phyloP scores from a whole-genome alignment of 35 echinoderm and acorn worm genomes.

The Holothuria glaberrima region DNA sequence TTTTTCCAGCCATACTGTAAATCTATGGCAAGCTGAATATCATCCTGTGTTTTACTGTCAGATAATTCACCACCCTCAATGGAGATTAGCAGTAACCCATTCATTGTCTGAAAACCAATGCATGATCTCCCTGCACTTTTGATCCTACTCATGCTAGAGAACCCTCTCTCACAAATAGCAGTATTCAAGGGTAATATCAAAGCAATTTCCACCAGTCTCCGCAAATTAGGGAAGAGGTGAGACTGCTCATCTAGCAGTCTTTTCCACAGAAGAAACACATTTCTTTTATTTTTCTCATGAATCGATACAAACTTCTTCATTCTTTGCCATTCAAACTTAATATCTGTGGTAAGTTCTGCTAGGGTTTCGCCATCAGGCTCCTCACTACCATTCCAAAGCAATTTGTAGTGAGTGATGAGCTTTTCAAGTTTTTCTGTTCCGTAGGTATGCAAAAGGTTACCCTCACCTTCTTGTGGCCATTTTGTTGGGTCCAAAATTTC shows the following conservation, averaged over 20 bases:
- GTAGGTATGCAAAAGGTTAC: neutral
- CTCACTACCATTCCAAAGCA: neutral
- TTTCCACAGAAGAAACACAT: slow-evolving; percentile 6
- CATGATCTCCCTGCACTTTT: slow-evolving; percentile 40
- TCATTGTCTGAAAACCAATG: slow-evolving; percentile 32
- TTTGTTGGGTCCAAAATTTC: slow-evolving; percentile 13
- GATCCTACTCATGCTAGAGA: slow-evolving; percentile 20
- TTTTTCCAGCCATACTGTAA: slow-evolving; percentile 17
- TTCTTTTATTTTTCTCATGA: neutral
- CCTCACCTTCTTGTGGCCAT: neutral
- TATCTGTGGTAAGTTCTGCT: neutral
- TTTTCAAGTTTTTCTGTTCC: slow-evolving; percentile 7
- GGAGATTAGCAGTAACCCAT: slow-evolving; percentile 23
- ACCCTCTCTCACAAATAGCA: slow-evolving; percentile 37
- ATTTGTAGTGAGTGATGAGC: slow-evolving; percentile 2
- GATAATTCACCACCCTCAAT: slow-evolving; percentile 14
- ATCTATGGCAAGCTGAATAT: slow-evolving; percentile 33
- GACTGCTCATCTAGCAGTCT: slow-evolving; percentile 5
- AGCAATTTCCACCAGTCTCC: neutral
- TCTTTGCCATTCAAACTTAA: slow-evolving; percentile 9
- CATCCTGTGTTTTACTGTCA: slow-evolving; percentile 27
- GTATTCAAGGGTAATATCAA: slow-evolving; percentile 20
- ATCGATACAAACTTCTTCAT: slow-evolving; percentile 1
- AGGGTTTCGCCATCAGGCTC: neutral
- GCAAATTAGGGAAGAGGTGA: neutral